A percentile compares a stretch with the other conserved stretches of the same genome.
Evolutionary conservation across 1,140 invertebrate genomes (phyloP).

Genomic region (Teleogryllus occipitalis): DNA sequence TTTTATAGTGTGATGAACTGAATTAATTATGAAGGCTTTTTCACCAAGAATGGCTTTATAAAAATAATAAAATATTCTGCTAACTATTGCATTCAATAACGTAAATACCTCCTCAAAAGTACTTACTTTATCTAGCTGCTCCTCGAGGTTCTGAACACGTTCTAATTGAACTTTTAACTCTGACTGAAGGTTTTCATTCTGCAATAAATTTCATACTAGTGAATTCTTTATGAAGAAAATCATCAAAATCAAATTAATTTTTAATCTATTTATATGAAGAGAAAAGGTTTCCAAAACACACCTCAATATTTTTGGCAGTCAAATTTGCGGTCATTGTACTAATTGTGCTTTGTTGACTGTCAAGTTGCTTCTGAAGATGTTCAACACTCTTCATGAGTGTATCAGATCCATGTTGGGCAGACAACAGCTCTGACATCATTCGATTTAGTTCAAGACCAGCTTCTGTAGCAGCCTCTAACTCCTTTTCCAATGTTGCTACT

Average conservation of each 20-base stretch:
- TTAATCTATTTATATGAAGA: background rate
- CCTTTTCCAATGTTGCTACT: slow-evolving; percentile 31
- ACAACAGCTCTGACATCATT: slow-evolving; percentile 52
- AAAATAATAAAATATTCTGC: background rate
- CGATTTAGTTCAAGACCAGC: slow-evolving; percentile 37
- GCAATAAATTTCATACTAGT: background rate
- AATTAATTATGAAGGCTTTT: no score
- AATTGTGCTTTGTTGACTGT: slow-evolving; percentile 30
- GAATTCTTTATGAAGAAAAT: background rate
- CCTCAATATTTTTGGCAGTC: slow-evolving; percentile 41
- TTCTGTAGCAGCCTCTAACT: slow-evolving; percentile 37
- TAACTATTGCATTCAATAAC: background rate
- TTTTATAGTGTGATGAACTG: no score
- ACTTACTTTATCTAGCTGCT: background rate
- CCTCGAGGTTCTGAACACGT: slow-evolving; percentile 7
- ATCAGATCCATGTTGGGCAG: slow-evolving; percentile 36
- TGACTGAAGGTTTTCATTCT: slow-evolving; percentile 20
- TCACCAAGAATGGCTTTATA: no score
- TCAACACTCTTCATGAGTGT: slow-evolving; percentile 35
- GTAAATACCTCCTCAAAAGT: background rate
- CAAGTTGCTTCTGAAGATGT: slow-evolving; percentile 34
- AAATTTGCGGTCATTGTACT: slow-evolving; percentile 40
- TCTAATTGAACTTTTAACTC: slow-evolving; percentile 10
- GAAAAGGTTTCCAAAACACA: background rate
- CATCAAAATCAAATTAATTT: background rate